Evolutionary conservation across 1,140 invertebrate species (phyloP), one percentile per base, ranked within the genome.

Genomic region (Uloborus diversus): DNA sequence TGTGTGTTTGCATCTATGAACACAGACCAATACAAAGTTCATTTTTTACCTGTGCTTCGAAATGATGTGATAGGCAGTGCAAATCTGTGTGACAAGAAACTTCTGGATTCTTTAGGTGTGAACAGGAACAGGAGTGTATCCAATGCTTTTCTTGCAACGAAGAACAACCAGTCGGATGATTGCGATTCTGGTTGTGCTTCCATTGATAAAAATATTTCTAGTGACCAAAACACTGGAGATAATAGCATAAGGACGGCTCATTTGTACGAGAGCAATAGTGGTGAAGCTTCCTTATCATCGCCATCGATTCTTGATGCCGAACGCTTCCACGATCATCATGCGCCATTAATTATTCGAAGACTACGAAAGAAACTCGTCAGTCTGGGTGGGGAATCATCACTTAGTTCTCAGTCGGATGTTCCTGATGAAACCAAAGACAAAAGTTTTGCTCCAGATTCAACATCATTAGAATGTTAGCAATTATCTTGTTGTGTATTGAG

Each of bases 381-480:
- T 3, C 27, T 30, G 7, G 57, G 30, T 13, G 61, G 32, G 1
- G 30, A 35, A 23, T 65, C 62, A 13, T 65, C 62, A 13, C 30
- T 65, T n/a, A 65, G 62, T 42, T 65, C 25, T 59, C 70, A 37
- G n/a, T 57, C 30, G 49, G 35, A 23, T 59, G 37, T 28, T 35
- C 37, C 68, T 1, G 70, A 73, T 32, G 4, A 20, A 17, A 33
- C 25, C 51, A 61, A 47, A 17, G 70, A 73, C 17, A 37, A 37
- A 23, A 61, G 56, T 13, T 3, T 73, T n/a, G 47, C 70, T 4
- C 59, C 70, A 27, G 70, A 73, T 27, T 73, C 70, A 3, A 73
- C 70, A 9, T 73, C 70, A 35, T 17, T 79, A 28, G 66, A 79
- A 25, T 69, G 49, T 53, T 53, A 53, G 49, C 49, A 53, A 7